Evolutionary conservation across 2,888 invertebrate species (phyloP), one percentile per base, ranked within the genome.

Genomic region (Eilema caniola): DNA sequence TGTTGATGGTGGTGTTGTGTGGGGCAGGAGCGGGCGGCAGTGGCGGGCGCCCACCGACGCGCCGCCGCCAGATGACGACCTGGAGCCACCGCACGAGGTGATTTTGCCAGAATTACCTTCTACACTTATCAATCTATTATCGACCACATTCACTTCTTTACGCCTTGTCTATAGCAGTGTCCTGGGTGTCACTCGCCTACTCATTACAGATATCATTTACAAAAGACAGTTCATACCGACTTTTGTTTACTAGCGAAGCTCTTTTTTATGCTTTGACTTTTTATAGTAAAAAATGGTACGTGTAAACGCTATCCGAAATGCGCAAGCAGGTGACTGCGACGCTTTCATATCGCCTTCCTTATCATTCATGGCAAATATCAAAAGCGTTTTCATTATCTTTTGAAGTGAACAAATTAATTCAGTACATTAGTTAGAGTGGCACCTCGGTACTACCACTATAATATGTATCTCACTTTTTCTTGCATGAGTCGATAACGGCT

Each of bases 71-170:
- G 95, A 95, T 79, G 95, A 94, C 86, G 92, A 92, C 83, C 81
- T 92, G 93, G 94, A 94, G 82, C 92, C 92, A 85, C 92, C 92
- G 84, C 92, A 91, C 89, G 95, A 95, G 95, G 95, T 95, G 95
- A 95, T 94, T 95, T 95, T 94, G 95, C 95, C 95, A 95, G 94
- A 95, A 85, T 94, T 95, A 94, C 94, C 94, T 93, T 91, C 88
- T 91, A 91, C 92, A 92, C 91, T 88, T 88, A 87, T 85, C 84
- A 82, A 85, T 85, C 83, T 85, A 79, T 76, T 88, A 82, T 88
- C 86, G 85, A 88, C 88, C 90, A 92, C 93, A 87, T 88, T 90
- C 93, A 93, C 93, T 88, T 90, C 88, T 92, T 85, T 89, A 76
- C 86, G 89, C 89, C 90, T 91, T 91, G 85, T 88, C 84, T 89